Evolutionary conservation across 2,113 vertebrate species (phyloP).

Genomic region (Lophura nycthemera): DNA sequence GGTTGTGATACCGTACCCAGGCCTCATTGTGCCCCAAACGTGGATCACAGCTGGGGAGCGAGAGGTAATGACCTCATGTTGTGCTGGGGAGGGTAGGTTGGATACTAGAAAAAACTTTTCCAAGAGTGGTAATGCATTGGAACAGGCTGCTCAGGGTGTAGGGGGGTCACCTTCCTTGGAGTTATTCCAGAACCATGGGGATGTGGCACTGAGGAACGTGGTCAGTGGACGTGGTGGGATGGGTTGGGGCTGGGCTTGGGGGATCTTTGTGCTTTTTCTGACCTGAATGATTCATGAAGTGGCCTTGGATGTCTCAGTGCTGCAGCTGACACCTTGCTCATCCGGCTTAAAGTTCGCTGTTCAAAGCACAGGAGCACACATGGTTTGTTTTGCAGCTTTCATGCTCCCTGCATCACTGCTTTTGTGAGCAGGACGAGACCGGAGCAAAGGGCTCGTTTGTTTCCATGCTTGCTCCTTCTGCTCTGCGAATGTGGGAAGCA

Average conservation of each 20-base stretch:
- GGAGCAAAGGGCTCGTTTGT: background rate
- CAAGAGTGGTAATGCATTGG: background rate
- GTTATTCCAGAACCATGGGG: background rate
- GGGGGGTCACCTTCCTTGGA: background rate
- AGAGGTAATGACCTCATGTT: background rate
- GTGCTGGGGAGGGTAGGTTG: background rate
- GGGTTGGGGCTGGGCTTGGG: no score
- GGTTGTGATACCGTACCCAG: no score
- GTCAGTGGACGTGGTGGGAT: no score
- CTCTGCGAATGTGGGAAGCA: background rate
- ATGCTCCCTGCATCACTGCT: background rate
- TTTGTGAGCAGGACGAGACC: background rate
- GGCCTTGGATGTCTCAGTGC: background rate
- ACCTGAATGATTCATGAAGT: background rate
- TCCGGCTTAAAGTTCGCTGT: background rate
- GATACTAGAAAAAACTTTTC: background rate
- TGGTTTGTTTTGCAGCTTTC: background rate
- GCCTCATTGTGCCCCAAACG: background rate
- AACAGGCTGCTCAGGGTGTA: background rate
- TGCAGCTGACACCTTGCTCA: background rate
- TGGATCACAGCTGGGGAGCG: background rate
- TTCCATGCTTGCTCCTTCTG: background rate
- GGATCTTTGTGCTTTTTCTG: background rate
- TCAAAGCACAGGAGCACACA: background rate
- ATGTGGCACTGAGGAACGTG: background rate